Evolutionary conservation across 2,113 vertebrate genomes (phyloP), one percentile per base, ranked within the genome.

Genomic region (Xyrauchen texanus): DNA sequence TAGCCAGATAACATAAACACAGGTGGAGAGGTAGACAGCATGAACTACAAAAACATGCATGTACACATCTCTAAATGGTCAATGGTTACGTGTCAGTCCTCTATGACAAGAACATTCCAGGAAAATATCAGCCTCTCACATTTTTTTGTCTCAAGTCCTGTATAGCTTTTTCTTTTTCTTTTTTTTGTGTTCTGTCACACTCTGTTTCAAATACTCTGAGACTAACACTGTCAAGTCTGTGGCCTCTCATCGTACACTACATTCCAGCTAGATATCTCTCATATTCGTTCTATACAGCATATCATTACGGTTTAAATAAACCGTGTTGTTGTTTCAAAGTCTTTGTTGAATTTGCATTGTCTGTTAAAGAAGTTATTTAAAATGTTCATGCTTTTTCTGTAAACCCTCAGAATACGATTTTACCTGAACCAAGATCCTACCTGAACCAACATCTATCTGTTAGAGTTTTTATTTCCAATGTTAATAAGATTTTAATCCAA

Each of bases 41-140:
- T 62, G 53, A 47, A 58, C n/a, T 42, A 51, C 76, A 10, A 34
- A 69, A 66, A 52, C 68, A 63, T 45, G 60, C 42, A 49, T n/a
- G 75, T 6, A 63, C 70, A 63, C 58, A 78, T 87, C 84, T 89
- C 86, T 85, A 84, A 90, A 86, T 42, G 89, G 88, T 88, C 79
- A 89, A 88, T 79, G 79, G 88, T 89, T 88, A 85, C 84, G 85
- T 89, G 89, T 87, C 89, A 90, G 88, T 88, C 86, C 83, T 44
- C 65, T 44, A n/a, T 79, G 62, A 82, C 76, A 82, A 15, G 66
- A 76, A 44, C 58, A 79, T 79, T 83, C 81, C 71, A 70, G 8
- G 58, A 79, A 53, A 82, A 82, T 79, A 79, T 68, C 42, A 44
- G 7, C 53, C 65, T n/a, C 57, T 8, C 21, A 34, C 21, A 34